phyloP scores from a whole-genome alignment of 2,113 vertebrate species.

The Tamias sibiricus region DNA sequence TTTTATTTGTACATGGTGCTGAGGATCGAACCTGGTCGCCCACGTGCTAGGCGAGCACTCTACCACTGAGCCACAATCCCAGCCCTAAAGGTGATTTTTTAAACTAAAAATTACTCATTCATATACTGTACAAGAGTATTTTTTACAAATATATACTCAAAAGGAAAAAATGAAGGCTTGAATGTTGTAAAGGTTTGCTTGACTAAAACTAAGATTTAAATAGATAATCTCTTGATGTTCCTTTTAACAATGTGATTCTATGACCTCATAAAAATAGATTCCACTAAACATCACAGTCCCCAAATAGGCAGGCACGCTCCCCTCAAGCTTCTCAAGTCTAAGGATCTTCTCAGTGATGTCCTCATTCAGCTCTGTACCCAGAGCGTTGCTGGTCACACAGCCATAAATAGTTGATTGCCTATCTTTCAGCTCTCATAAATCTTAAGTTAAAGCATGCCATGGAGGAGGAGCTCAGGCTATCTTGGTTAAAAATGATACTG shows the following conservation, averaged over 20 bases:
- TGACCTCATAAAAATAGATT: conserved; percentile 52
- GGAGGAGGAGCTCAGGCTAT: no score
- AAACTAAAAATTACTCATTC: conserved; percentile 5
- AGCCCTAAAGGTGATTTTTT: no score
- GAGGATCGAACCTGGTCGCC: no score
- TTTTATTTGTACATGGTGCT: no score
- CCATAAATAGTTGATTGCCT: neutral
- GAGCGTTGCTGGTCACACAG: neutral
- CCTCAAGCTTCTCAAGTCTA: neutral
- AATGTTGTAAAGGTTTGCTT: neutral
- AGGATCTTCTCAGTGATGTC: neutral
- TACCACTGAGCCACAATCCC: no score
- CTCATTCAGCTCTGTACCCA: neutral
- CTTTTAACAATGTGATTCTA: neutral
- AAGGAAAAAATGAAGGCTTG: neutral
- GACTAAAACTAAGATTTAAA: neutral
- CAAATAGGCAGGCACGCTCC: neutral
- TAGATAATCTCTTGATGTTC: neutral
- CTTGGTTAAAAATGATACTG: no score
- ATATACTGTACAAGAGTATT: neutral
- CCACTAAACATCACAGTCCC: neutral
- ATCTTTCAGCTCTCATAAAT: conserved; percentile 19
- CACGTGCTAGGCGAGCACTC: no score
- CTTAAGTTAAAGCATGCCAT: neutral
- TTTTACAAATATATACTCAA: neutral